Evolutionary conservation across 2,888 invertebrate genomes (phyloP).

Genomic region (Germaria angustata): DNA sequence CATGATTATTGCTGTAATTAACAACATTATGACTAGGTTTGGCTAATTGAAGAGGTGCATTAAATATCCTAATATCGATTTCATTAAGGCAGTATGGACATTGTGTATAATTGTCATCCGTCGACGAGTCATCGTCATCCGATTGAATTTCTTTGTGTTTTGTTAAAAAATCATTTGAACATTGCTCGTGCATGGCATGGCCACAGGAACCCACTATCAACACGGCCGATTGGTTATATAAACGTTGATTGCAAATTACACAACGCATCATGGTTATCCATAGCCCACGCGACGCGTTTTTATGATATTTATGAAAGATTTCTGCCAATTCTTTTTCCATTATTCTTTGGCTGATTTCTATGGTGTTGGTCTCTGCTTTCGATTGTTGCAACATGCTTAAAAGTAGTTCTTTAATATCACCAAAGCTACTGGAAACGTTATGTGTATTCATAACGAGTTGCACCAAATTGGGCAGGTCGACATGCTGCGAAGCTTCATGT

Average conservation of each 20-base stretch:
- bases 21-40: conserved; percentile 73
- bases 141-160: conserved; percentile 18
- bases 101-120: conserved; percentile 29
- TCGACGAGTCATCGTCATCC: conserved; percentile 20
- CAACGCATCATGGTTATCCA: conserved; percentile 78
- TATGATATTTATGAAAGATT: conserved; percentile 74
- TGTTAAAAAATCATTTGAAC: conserved; percentile 67
- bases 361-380: conserved; percentile 86
- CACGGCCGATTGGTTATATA: conserved; percentile 74
- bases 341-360: conserved; percentile 85
- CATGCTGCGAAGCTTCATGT: conserved; percentile 82
- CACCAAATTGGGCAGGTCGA: conserved; percentile 82
- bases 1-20: conserved; percentile 46
- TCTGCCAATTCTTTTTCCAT: conserved; percentile 85
- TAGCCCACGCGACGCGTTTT: conserved; percentile 75
- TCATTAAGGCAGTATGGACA: conserved; percentile 76
- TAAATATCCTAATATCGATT: conserved; percentile 65
- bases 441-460: conserved; percentile 82
- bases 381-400: conserved; percentile 88
- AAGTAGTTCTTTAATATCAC: conserved; percentile 83
- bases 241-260: conserved; percentile 76
- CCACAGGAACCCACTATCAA: conserved; percentile 77
- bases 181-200: conserved; percentile 78
- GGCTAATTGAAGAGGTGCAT: conserved; percentile 72
- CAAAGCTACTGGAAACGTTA: conserved; percentile 81